Evolutionary conservation across 2,888 invertebrate genomes (phyloP), one percentile per base, ranked within the genome.

Genomic region (Meloe dianella): DNA sequence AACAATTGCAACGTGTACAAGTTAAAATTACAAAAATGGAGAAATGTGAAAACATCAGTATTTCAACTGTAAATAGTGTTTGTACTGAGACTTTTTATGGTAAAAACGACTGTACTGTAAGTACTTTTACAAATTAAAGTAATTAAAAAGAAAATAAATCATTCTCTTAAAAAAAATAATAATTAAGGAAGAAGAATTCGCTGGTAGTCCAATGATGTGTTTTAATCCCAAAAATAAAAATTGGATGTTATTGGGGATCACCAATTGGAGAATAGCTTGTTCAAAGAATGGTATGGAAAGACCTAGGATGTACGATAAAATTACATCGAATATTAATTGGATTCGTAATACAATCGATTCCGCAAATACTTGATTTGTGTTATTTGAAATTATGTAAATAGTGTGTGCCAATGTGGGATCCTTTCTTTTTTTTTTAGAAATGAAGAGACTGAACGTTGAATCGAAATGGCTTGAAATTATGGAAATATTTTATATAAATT

Each of bases 211-310:
- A 6, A 91, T 95, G 86, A 89, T 94, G 79, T 95, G 95, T 78
- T 88, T 92, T 24, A 87, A 91, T 71, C 87, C 89, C 0, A 89
- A 90, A 71, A 88, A 88, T 29, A 89, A 89, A 71, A 89, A 87
- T 77, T 95, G 95, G 95, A 91, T 91, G 0, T 81, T 95, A 47
- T 86, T 90, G 30, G 95, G 95, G 0, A 90, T 95, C 2, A 90
- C 92, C 61, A 93, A 92, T 63, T 94, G 94, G 94, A 87, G 94
- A 69, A 94, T 95, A 76, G 94, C 93, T 1, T 95, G 94, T 77
- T 89, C 92, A 0, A 92, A 92, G 74, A 89, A 89, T 56, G 93
- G 93, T 8, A 85, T 90, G 56, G 92, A 92, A 63, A 84, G 94
- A 71, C 94, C 94, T 0, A 86, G 94, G 71, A 90, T 94, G 84